Evolutionary conservation across 2,797 vertebrate genomes (phyloP), one percentile per base, ranked within the genome.

Genomic region (Diceros bicornis): DNA sequence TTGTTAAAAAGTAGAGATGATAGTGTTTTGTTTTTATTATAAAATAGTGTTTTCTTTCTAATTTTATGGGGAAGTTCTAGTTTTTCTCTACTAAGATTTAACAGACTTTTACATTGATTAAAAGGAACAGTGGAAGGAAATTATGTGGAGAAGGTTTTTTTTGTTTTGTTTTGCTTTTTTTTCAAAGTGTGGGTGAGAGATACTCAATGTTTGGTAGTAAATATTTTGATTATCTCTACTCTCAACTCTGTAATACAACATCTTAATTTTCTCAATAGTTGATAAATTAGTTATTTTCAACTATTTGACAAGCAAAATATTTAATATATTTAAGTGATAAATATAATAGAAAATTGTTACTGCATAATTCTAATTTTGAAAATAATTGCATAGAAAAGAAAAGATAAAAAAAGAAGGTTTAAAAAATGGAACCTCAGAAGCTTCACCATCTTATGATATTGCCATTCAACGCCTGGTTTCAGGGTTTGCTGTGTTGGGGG

Each of bases 11-110:
- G 34, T 47, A 37, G 81, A 89, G 64, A 75, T 52, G 27, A 8
- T n/a, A 37, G 16, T 34, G 17, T 84, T 96, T 77, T 66, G 25
- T 52, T 91, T 62, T 96, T 57, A 55, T 57, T 62, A 62, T 41
- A 69, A 32, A 62, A 34, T 25, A 55, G 16, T 32, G 50, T 81
- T 50, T 86, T 34, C 21, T 91, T 86, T 97, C 34, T 96, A 27
- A 95, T 17, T 75, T 85, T 57, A 7, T 41, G 66, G 52, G 61
- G 83, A 77, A 93, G 55, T 93, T 62, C 47, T 95, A n/a, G 29
- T 74, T 90, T 95, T 93, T 87, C 50, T 27, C 41, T 34, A 44
- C 16, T 86, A 87, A 87, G 64, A 62, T 64, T 77, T 77, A 77
- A 34, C 34, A 47, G 34, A 59, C 25, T 91, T 93, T 52, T 68